Evolutionary conservation across 2,797 vertebrate genomes (phyloP).

Genomic region (Crax fasciolata): DNA sequence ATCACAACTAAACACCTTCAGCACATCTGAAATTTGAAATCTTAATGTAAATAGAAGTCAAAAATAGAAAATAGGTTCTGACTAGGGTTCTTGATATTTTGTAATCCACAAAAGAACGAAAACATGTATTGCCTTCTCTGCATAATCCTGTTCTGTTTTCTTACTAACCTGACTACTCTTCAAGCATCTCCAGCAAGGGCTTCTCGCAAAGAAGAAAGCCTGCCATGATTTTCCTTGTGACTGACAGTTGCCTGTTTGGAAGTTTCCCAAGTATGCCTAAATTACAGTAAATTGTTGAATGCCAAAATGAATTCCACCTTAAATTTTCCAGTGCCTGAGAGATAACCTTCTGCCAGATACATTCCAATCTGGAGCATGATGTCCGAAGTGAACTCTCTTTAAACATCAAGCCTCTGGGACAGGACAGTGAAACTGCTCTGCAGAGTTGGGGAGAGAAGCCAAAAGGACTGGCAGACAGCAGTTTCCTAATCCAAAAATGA

Average conservation of each 20-base stretch:
- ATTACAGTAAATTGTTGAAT: neutral
- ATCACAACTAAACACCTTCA: neutral
- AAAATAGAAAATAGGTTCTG: neutral
- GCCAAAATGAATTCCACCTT: neutral
- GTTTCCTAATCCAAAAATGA: neutral
- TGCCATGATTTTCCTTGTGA: neutral
- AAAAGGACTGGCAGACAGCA: neutral
- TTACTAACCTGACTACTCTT: neutral
- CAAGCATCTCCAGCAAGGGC: neutral
- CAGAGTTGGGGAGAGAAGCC: neutral
- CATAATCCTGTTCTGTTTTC: neutral
- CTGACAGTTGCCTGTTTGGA: neutral
- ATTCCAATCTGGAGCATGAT: neutral
- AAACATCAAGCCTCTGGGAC: neutral
- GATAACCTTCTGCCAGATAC: neutral
- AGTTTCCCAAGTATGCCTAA: neutral
- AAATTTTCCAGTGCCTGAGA: neutral
- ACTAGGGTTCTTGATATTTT: neutral
- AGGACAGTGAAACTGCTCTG: neutral
- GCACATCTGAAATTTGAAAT: neutral
- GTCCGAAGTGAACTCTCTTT: neutral
- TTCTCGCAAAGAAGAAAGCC: neutral
- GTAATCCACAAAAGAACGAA: neutral
- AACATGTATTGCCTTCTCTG: neutral
- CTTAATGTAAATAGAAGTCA: neutral